phyloP scores from a whole-genome alignment of 2,888 invertebrate genomes.

The Chromoteleia sp. region DNA sequence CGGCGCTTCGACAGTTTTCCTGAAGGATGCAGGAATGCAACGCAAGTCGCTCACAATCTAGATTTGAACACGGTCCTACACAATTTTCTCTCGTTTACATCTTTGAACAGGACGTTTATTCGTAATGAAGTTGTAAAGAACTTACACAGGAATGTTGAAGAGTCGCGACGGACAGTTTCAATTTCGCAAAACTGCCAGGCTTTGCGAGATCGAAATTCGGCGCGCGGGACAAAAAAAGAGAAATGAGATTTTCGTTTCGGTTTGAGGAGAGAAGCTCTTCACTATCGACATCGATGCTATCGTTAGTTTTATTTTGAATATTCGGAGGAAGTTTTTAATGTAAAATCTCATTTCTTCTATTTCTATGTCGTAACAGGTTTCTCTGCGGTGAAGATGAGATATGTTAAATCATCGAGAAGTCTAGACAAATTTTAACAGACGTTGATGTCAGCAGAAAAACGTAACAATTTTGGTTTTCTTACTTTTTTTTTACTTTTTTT shows the following conservation, averaged over 20 bases:
- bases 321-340: conserved; percentile 5
- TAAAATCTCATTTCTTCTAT: conserved; percentile 59
- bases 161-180: conserved; percentile 31
- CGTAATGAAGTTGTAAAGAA: conserved; percentile 50
- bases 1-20: conserved; percentile 16
- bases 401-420: conserved; percentile 62
- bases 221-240: conserved; percentile 31
- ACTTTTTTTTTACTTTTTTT: conserved; percentile 13
- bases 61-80: conserved; percentile 38
- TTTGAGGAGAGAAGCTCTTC: conserved; percentile 15
- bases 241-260: conserved; percentile 50
- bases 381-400: conserved; percentile 59
- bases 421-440: conserved; percentile 50
- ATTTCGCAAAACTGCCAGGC: conserved; percentile 12
- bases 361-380: conserved; percentile 44
- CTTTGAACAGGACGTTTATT: conserved; percentile 51
- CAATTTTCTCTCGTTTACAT: conserved; percentile 45
- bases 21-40: conserved; percentile 46
- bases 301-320: conserved; percentile 24
- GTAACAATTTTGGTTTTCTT: conserved; percentile 42
- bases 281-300: conserved; percentile 4
- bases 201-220: conserved; percentile 33
- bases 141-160: conserved; percentile 64
- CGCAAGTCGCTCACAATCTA: conserved; percentile 45
- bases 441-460: conserved; percentile 53